Conservation (phyloP, 2,797 vertebrate species). For the Pampus argenteus region DNA sequence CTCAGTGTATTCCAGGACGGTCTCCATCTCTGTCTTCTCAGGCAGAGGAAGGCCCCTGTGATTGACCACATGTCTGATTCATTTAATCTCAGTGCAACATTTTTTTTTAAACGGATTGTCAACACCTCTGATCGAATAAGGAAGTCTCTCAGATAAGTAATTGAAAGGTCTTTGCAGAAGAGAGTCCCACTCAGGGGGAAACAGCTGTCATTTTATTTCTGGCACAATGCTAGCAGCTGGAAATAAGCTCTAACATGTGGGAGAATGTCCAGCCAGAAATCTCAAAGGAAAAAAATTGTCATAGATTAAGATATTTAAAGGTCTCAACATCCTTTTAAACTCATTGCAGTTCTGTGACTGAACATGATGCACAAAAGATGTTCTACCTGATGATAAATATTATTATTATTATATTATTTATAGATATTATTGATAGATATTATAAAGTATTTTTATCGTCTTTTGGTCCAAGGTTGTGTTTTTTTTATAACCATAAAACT, state of each 20-base stretch:
- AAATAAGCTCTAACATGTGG: conserved; percentile 75
- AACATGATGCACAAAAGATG: conserved; percentile 18
- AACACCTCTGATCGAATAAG: conserved; percentile 49
- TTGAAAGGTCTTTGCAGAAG: conserved; percentile 55
- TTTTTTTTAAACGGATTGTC: conserved; percentile 41
- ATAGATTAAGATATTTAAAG: conserved; percentile 67
- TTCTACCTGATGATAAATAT: conserved; percentile 33
- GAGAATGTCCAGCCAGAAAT: conserved; percentile 72
- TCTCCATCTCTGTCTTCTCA: conserved; percentile 20
- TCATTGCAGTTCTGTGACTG: background rate
- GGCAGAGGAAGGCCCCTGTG: background rate
- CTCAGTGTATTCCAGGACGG: conserved; percentile 28
- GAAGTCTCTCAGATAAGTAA: conserved; percentile 46
- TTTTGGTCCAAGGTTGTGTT: background rate
- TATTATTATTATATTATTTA: too few relatives aligned
- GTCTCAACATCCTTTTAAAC: conserved; percentile 48
- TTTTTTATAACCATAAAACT: conserved; percentile 16
- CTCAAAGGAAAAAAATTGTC: conserved; percentile 68
- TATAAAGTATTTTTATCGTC: background rate
- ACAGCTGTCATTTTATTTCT: conserved; percentile 81
- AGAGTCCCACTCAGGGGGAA: conserved; percentile 68
- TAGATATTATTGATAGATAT: too few relatives aligned
- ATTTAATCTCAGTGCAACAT: conserved; percentile 24
- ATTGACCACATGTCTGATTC: conserved; percentile 43
- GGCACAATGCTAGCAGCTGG: conserved; percentile 64